Evolutionary conservation across 2,113 vertebrate genomes (phyloP), one percentile per base, ranked within the genome.

Genomic region (Rhegmatorhina hoffmannsi): DNA sequence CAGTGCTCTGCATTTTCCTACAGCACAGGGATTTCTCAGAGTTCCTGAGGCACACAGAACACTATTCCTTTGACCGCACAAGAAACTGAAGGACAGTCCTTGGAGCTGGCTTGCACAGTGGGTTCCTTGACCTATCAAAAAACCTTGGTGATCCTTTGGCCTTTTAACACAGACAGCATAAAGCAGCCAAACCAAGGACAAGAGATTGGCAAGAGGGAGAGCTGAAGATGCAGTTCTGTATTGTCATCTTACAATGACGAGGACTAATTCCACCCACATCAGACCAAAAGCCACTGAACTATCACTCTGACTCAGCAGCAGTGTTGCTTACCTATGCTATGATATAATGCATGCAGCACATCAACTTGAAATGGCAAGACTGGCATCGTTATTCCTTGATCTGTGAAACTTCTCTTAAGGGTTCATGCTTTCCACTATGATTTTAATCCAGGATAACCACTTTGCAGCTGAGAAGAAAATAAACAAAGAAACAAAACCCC

Each of bases 311-410:
- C 33, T 64, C 9, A 17, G 20, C 47, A 47, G 33, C 9, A 18
- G 12, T 3, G 7, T 8, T 63, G 33, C 36, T 75, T 9, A 68
- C 21, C 24, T 44, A 11, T 1, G 0, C 15, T 34, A 8, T 2
- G 2, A 52, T 73, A 26, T 13, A n/a, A 52, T 1, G 4, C 13
- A 38, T 4, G 7, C 12, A 64, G 53, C 20, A 8, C 6, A 6
- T 43, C 24, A 56, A 46, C n/a, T 40, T 52, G 49, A 68, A 46
- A 72, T 18, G 33, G 31, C 36, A 76, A 10, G 24, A 31, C 6
- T n/a, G 33, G 43, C 8, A 10, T 7, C 18, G 76, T 73, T 25
- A 28, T 69, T 70, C 13, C 29, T 38, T n/a, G 46, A 8, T 34
- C 31, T 69, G 44, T 38, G 69, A 72, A 74, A 17, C 16, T 10